phyloP scores from a whole-genome alignment of 2,113 vertebrate species.

The Fukomys damarensis region DNA sequence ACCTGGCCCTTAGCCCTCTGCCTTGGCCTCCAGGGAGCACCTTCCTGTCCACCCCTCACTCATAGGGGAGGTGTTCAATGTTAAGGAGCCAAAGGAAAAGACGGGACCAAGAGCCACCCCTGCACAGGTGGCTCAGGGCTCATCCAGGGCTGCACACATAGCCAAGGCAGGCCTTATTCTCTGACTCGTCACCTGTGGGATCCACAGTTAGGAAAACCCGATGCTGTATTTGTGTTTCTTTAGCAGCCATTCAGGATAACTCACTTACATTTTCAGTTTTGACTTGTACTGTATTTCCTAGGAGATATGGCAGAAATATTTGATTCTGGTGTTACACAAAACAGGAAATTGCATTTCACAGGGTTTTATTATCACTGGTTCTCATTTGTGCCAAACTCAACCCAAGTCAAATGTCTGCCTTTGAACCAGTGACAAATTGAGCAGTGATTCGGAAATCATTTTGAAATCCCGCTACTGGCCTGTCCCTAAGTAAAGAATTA shows the following conservation, averaged over 20 bases:
- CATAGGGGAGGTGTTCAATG: not conserved
- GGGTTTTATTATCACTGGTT: slow-evolving; percentile 57
- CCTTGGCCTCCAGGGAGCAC: not conserved
- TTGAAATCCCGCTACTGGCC: slow-evolving; percentile 28
- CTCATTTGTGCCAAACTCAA: slow-evolving; percentile 36
- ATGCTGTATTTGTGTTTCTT: slow-evolving; percentile 16
- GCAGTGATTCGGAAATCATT: slow-evolving; percentile 40
- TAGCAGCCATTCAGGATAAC: not conserved
- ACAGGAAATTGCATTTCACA: slow-evolving; percentile 72
- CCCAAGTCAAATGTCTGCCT: slow-evolving; percentile 55
- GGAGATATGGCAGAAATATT: slow-evolving; percentile 47
- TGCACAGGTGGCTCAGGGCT: not conserved
- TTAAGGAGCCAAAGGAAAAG: not conserved
- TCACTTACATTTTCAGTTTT: slow-evolving; percentile 47
- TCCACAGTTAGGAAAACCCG: not conserved
- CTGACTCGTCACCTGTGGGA: not conserved
- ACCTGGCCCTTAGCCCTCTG: not conserved
- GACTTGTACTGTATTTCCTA: slow-evolving; percentile 58
- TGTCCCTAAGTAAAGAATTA: slow-evolving; percentile 1
- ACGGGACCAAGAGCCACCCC: not conserved
- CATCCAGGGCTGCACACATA: fast-evolving
- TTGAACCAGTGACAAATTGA: slow-evolving; percentile 54
- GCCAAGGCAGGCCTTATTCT: not conserved
- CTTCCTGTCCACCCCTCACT: not conserved
- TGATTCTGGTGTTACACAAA: slow-evolving; percentile 42